Evolutionary conservation across 2,888 invertebrate genomes (phyloP).

Genomic region (Acleris laterana): DNA sequence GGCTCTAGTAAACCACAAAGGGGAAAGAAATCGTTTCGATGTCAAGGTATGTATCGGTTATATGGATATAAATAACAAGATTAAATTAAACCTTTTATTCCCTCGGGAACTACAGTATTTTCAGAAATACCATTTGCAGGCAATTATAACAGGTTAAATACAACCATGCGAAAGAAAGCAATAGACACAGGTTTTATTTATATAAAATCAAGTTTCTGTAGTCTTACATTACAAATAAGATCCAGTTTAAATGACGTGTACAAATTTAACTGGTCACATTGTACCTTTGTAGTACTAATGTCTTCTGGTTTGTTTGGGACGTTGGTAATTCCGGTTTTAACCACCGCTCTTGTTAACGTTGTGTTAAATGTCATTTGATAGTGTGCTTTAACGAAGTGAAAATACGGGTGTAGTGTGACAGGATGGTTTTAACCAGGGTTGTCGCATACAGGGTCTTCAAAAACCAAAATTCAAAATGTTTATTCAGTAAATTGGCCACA

Average conservation of each 20-base stretch:
- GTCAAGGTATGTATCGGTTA: no score
- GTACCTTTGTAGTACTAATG: background rate
- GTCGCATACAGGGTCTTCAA: background rate
- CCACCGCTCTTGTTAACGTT: background rate
- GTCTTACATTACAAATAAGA: conserved; percentile 17
- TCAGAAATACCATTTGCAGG: no score
- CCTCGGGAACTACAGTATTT: no score
- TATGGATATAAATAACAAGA: no score
- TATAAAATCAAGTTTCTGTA: conserved; percentile 13
- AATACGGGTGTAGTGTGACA: conserved; percentile 32
- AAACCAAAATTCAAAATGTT: background rate
- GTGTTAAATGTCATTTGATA: conserved; percentile 32
- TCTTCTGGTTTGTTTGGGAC: background rate
- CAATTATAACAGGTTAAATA: no score
- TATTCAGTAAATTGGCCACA: no score
- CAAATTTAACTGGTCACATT: conserved; percentile 17
- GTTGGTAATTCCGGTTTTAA: background rate
- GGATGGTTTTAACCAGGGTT: conserved; percentile 16
- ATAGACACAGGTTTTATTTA: background rate
- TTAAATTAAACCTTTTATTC: no score
- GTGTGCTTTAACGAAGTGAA: conserved; percentile 32
- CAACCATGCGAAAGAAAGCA: no score
- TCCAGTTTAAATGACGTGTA: conserved; percentile 24
- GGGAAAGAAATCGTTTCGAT: no score
- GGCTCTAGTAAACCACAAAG: no score